A percentile compares a stretch with the other conserved stretches of the same genome.
phyloP scores from a whole-genome alignment of 2,888 invertebrate genomes.

The Scrobipalpa costella region DNA sequence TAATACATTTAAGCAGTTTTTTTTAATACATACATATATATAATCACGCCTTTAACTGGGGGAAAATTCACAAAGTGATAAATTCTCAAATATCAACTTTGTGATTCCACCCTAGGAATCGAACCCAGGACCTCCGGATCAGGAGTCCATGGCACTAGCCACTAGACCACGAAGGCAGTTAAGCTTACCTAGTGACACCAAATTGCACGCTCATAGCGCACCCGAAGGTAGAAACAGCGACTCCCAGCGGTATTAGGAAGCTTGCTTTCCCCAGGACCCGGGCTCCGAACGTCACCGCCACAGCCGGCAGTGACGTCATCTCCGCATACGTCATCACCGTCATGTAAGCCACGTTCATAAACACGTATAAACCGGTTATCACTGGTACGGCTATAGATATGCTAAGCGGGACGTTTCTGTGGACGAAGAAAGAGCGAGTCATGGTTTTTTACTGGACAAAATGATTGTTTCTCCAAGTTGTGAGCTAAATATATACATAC shows the following conservation, averaged over 20 bases:
- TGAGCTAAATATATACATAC: no score
- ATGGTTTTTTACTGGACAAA: no score
- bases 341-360: conserved; percentile 94
- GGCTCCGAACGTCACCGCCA: conserved; percentile 88
- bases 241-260: conserved; percentile 87
- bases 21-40: no score
- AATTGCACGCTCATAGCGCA: conserved; percentile 90
- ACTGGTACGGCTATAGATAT: conserved; percentile 91
- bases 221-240: conserved; percentile 89
- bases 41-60: no score
- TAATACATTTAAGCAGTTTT: neutral
- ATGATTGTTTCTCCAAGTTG: no score
- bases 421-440: conserved; percentile 45
- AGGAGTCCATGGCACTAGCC: no score
- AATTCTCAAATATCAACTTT: no score
- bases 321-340: conserved; percentile 87
- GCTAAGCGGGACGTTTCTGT: conserved; percentile 89
- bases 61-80: no score
- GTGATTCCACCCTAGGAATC: no score
- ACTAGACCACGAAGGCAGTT: no score
- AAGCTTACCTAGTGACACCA: conserved; percentile 85
- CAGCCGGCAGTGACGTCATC: conserved; percentile 87
- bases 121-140: no score
- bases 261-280: conserved; percentile 84
- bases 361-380: conserved; percentile 89